Conservation (phyloP, 2,797 vertebrate species). For the Pangasius mekongensis region DNA sequence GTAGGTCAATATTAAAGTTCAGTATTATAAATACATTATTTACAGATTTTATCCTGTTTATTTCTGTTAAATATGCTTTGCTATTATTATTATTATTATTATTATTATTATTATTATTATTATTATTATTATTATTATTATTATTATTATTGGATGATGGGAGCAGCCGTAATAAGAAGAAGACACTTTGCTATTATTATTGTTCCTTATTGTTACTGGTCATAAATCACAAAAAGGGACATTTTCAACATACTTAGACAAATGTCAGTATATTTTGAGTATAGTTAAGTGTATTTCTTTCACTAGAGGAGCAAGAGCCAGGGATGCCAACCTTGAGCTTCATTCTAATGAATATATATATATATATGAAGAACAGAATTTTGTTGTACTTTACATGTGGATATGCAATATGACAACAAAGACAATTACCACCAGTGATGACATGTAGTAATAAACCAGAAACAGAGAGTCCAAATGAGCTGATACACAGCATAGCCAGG, state of each 20-base stretch:
- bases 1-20: background rate
- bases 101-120: background rate
- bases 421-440: background rate
- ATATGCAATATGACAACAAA: background rate
- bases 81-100: background rate
- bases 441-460: background rate
- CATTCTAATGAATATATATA: background rate
- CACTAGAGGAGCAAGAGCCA: background rate
- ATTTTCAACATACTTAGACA: background rate
- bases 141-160: too few relatives aligned
- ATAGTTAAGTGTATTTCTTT: background rate
- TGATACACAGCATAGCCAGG: constrained; percentile 53
- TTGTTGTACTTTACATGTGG: background rate
- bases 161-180: too few relatives aligned
- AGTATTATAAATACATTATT: background rate
- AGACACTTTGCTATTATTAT: background rate
- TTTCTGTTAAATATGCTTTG: background rate
- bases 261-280: background rate
- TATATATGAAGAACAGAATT: background rate
- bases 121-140: too few relatives aligned
- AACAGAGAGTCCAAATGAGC: constrained; percentile 55
- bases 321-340: background rate
- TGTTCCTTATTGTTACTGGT: background rate
- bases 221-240: background rate
- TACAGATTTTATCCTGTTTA: background rate